These are phyloP conservation scores for Dicrostonyx torquatus DNA, from an alignment of 2,797 vertebrate genomes.

Conservation along the genomic window DNA sequence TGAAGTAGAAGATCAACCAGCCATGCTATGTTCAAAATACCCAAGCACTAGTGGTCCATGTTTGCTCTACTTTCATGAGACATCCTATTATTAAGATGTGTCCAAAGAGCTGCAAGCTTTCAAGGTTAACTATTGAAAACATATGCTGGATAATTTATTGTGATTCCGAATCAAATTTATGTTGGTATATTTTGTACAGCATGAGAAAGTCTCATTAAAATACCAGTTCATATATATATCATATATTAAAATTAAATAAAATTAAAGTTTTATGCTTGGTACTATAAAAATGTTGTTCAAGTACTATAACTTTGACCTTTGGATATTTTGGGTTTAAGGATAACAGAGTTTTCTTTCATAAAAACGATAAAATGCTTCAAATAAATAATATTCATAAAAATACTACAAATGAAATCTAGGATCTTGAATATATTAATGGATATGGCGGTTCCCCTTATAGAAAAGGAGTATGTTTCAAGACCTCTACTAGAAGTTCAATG, in stretches of 20 bases:
- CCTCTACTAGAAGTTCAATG: neutral
- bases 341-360: neutral
- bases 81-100: neutral
- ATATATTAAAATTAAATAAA: neutral
- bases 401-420: neutral
- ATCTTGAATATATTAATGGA: neutral
- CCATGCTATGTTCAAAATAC: neutral
- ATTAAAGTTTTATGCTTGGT: neutral
- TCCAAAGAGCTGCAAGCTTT: neutral
- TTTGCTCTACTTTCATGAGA: neutral
- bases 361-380: neutral
- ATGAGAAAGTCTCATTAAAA: neutral
- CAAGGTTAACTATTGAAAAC: neutral
- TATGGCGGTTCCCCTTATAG: neutral
- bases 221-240: neutral
- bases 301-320: neutral
- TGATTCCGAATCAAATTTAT: conserved; percentile 36
- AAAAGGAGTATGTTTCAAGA: neutral
- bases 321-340: neutral
- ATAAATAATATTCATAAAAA: neutral
- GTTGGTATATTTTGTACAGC: conserved; percentile 6
- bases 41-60: neutral
- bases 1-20: neutral
- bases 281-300: neutral
- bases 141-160: neutral